Evolutionary conservation across 1,140 invertebrate genomes (phyloP).

Genomic region (Belonocnema kinseyi): DNA sequence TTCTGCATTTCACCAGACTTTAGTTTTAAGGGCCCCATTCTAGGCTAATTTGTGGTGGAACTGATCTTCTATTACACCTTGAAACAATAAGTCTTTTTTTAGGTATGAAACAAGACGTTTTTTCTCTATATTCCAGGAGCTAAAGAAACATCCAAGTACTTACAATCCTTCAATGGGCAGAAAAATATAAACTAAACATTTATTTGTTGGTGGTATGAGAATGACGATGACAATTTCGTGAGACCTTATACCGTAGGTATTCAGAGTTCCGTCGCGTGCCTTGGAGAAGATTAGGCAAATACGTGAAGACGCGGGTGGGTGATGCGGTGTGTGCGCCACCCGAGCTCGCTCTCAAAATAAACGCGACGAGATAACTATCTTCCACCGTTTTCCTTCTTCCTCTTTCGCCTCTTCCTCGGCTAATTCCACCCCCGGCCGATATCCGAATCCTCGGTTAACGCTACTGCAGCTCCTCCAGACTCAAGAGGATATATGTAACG

Average conservation of each 20-base stretch:
- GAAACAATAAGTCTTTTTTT: too few species aligned
- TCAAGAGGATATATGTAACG: slow-evolving; percentile 1
- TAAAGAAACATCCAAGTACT: too few species aligned
- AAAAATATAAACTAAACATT: too few species aligned
- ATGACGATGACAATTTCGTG: slow-evolving; percentile 22
- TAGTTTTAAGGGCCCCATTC: too few species aligned
- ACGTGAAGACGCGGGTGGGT: neutral
- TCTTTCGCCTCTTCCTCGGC: slow-evolving; percentile 9
- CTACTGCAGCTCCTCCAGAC: neutral
- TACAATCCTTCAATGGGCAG: too few species aligned
- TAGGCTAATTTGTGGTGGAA: too few species aligned
- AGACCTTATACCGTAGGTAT: neutral
- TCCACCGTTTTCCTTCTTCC: neutral
- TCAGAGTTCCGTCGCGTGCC: neutral
- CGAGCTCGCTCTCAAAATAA: neutral
- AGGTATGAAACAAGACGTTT: too few species aligned
- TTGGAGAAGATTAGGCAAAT: neutral
- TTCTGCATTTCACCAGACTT: too few species aligned
- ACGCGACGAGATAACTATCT: neutral
- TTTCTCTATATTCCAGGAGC: too few species aligned
- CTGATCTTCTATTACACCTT: too few species aligned
- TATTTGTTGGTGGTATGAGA: neutral
- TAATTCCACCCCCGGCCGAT: neutral
- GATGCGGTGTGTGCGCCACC: neutral
- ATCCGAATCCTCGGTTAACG: slow-evolving; percentile 27